Evolutionary conservation across 2,888 invertebrate species (phyloP).

Genomic region (Omphaloscelis lunosa): DNA sequence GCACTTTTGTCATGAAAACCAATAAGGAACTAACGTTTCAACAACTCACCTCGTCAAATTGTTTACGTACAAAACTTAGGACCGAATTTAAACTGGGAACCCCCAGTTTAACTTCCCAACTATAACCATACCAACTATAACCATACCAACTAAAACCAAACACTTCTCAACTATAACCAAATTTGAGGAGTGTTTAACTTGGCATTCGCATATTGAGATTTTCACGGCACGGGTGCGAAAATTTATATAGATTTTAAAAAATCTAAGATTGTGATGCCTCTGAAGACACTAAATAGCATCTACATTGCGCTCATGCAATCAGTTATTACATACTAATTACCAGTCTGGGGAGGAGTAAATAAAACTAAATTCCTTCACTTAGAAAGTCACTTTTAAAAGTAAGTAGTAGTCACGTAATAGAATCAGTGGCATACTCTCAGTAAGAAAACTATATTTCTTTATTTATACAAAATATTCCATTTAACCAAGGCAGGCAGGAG

Average conservation of each 20-base stretch:
- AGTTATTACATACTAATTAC: not conserved
- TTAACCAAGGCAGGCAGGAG: not conserved
- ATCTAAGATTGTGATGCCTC: not conserved
- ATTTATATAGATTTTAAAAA: constrained; percentile 6
- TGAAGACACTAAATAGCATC: not conserved
- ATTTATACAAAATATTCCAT: not conserved
- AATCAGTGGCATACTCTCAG: constrained; percentile 9
- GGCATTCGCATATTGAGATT: constrained; percentile 1
- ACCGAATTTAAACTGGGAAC: too few relatives aligned
- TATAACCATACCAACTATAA: too few relatives aligned
- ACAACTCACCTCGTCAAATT: not conserved
- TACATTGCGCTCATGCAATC: not conserved
- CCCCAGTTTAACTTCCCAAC: too few relatives aligned
- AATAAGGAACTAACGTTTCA: constrained; percentile 11
- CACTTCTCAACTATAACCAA: too few relatives aligned
- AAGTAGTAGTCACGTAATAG: too few relatives aligned
- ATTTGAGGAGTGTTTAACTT: constrained; percentile 1
- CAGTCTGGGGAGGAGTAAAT: not conserved
- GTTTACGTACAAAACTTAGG: not conserved
- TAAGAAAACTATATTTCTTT: constrained; percentile 6
- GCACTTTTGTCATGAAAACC: not conserved
- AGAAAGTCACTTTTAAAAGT: not conserved
- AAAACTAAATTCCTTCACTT: not conserved
- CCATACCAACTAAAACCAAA: too few relatives aligned
- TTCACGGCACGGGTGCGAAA: constrained; percentile 1